phyloP scores from a whole-genome alignment of 2,797 vertebrate species.

The Peromyscus eremicus region DNA sequence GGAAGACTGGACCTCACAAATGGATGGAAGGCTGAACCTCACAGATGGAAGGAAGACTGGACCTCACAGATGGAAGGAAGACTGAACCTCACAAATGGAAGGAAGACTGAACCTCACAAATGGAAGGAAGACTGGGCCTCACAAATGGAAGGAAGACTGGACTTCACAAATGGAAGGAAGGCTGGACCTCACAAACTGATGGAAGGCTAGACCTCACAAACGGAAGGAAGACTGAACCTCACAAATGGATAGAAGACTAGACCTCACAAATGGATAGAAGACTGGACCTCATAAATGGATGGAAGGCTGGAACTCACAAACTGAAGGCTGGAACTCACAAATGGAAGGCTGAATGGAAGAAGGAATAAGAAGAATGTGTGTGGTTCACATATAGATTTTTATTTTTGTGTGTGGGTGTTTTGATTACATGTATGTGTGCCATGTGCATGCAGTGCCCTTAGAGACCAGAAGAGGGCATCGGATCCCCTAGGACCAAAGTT shows the following conservation, averaged over 20 bases:
- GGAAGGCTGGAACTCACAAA: not conserved
- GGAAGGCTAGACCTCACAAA: too few species aligned
- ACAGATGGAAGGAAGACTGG: too few species aligned
- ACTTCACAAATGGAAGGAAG: too few species aligned
- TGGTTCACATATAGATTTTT: not conserved
- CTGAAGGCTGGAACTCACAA: too few species aligned
- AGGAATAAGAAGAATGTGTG: not conserved
- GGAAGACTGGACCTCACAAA: too few species aligned
- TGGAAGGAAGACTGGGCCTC: too few species aligned
- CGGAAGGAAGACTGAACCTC: too few species aligned
- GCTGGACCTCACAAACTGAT: too few species aligned
- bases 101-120: not conserved
- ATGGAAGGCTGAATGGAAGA: not conserved
- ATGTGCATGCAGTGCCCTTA: not conserved
- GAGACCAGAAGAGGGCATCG: not conserved
- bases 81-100: too few species aligned
- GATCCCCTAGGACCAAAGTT: not conserved
- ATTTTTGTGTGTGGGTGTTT: not conserved
- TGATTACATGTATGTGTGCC: not conserved
- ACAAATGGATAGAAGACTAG: too few species aligned
- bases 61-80: not conserved
- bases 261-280: too few species aligned
- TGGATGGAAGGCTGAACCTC: too few species aligned
- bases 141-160: not conserved
- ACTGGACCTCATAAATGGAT: not conserved